phyloP scores from a whole-genome alignment of 2,797 vertebrate genomes.

The Leptodactylus fallax region DNA sequence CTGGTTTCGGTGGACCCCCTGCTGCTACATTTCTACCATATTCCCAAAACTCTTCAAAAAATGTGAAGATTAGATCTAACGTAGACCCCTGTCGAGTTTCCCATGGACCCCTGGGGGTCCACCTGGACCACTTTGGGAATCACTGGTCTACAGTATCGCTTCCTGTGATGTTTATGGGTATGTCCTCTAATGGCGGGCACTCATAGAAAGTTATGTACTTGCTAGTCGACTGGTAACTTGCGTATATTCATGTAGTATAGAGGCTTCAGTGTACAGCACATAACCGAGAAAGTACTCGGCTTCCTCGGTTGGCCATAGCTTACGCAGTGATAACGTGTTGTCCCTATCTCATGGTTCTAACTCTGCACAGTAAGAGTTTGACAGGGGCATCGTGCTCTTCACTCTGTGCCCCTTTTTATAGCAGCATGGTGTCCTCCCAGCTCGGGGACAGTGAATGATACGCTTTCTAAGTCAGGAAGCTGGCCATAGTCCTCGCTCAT shows the following conservation, averaged over 20 bases:
- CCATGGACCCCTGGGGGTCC: no score
- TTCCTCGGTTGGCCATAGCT: background rate
- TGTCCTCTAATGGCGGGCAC: no score
- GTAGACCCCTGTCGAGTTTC: no score
- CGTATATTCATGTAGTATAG: no score
- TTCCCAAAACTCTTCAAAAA: no score
- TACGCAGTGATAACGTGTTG: background rate
- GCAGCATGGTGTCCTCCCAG: constrained; percentile 4
- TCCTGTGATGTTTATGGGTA: background rate
- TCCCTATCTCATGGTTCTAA: background rate
- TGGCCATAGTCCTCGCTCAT: background rate
- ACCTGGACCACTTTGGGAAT: no score
- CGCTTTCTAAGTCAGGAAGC: constrained; percentile 22
- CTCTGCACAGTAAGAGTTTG: background rate
- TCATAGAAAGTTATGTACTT: no score
- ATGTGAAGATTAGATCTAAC: no score
- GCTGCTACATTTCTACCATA: no score
- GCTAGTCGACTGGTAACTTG: no score
- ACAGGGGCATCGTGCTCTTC: background rate
- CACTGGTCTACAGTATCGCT: background rate
- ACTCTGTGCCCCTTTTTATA: background rate
- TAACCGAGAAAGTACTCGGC: background rate
- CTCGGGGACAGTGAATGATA: background rate
- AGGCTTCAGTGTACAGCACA: background rate
- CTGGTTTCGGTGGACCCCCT: no score